phyloP scores from a whole-genome alignment of 2,888 invertebrate species.

The Leptinotarsa rubiginosa region DNA sequence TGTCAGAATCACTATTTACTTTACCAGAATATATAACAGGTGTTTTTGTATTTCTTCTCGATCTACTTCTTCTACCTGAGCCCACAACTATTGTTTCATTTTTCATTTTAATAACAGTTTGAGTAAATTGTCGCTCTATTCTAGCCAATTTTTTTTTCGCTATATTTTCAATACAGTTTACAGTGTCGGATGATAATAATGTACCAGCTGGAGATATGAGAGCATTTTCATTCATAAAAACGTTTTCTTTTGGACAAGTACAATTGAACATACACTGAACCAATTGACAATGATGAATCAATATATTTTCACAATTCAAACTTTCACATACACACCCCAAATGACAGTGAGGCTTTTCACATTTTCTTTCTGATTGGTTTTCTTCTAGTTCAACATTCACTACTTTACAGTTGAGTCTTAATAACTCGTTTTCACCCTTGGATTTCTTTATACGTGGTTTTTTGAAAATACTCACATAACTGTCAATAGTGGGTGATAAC shows the following conservation, averaged over 20 bases:
- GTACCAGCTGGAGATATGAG: slow-evolving; percentile 56
- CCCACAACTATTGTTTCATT: slow-evolving; percentile 76
- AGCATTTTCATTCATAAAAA: slow-evolving; percentile 45
- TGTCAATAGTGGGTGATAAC: slow-evolving; percentile 36
- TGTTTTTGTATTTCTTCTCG: slow-evolving; percentile 71
- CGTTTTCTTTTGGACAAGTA: slow-evolving; percentile 60
- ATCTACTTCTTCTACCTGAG: slow-evolving; percentile 66
- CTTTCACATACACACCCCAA: slow-evolving; percentile 78
- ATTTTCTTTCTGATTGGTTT: slow-evolving; percentile 60
- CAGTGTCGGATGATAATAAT: slow-evolving; percentile 59
- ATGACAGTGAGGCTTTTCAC: slow-evolving; percentile 71
- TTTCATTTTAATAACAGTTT: slow-evolving; percentile 76
- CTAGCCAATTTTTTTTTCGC: slow-evolving; percentile 72
- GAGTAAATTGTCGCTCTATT: slow-evolving; percentile 78
- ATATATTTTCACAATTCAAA: slow-evolving; percentile 64
- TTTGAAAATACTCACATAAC: slow-evolving; percentile 36
- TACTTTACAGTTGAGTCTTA: slow-evolving; percentile 75
- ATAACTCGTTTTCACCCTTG: slow-evolving; percentile 67
- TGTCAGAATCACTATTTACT: slow-evolving; percentile 57
- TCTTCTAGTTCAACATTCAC: slow-evolving; percentile 67
- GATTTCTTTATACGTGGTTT: slow-evolving; percentile 44
- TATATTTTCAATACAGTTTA: slow-evolving; percentile 66
- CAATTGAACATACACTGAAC: slow-evolving; percentile 74
- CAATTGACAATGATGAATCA: slow-evolving; percentile 72
- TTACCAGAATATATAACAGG: slow-evolving; percentile 74